A percentile compares a stretch with the other conserved stretches of the same genome.
phyloP scores from a whole-genome alignment of 1,140 invertebrate genomes.

The Patella vulgata region DNA sequence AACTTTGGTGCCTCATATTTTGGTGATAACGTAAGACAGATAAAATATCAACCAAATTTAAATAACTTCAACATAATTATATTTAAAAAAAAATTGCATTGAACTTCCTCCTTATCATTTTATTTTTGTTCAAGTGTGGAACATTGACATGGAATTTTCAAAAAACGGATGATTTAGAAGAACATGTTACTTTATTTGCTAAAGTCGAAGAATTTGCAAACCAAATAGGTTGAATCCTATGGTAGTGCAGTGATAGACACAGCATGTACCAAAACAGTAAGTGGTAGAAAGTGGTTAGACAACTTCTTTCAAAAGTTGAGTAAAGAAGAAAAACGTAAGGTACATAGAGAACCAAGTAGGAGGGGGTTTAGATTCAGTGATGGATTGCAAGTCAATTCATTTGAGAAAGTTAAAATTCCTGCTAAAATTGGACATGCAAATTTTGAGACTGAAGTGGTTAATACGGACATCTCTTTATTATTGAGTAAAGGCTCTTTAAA shows the following conservation, averaged over 20 bases:
- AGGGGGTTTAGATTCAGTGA: constrained; percentile 32
- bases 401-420: constrained; percentile 21
- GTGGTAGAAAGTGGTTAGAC: constrained; percentile 17
- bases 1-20: too few relatives aligned
- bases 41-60: too few relatives aligned
- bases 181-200: not conserved
- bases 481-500: too few relatives aligned
- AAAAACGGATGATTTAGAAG: not conserved
- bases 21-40: too few relatives aligned
- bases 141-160: too few relatives aligned
- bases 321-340: not conserved
- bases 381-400: constrained; percentile 19
- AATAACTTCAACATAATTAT: too few relatives aligned
- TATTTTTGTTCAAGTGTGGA: too few relatives aligned
- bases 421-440: constrained; percentile 25
- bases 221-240: too few relatives aligned
- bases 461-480: too few relatives aligned
- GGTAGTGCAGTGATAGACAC: constrained; percentile 15
- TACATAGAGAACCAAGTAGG: constrained; percentile 1
- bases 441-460: too few relatives aligned
- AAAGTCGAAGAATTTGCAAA: not conserved
- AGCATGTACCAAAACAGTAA: constrained; percentile 8
- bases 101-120: too few relatives aligned
- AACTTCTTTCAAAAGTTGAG: constrained; percentile 4
- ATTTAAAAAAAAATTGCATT: too few relatives aligned